These are phyloP conservation scores for Polyergus mexicanus DNA, from an alignment of 1,140 invertebrate genomes.

Conservation along the genomic window DNA sequence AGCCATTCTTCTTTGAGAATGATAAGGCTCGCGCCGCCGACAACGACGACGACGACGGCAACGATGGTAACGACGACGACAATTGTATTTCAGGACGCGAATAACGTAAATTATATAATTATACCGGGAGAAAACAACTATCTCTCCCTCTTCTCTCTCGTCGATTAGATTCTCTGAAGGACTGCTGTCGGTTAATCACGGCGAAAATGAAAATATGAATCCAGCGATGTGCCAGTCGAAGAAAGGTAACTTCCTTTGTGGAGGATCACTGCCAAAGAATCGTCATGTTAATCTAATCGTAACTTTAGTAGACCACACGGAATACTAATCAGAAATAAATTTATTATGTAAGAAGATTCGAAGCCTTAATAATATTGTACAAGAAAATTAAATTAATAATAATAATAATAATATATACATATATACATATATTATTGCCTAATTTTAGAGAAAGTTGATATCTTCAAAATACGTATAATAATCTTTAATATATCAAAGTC, in stretches of 20 bases:
- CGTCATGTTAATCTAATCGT: slow-evolving; percentile 30
- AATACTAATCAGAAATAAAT: not conserved
- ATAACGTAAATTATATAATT: slow-evolving; percentile 75
- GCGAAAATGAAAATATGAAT: slow-evolving; percentile 56
- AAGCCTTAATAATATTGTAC: not conserved
- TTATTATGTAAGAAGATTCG: not conserved
- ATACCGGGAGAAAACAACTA: slow-evolving; percentile 46
- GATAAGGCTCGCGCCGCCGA: slow-evolving; percentile 71
- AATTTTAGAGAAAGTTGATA: not conserved
- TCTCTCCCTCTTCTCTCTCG: slow-evolving; percentile 59
- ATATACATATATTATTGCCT: not conserved
- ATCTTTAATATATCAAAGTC: not conserved
- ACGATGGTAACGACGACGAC: slow-evolving; percentile 8
- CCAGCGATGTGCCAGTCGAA: slow-evolving; percentile 10
- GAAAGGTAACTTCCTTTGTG: slow-evolving; percentile 11
- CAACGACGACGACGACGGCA: slow-evolving; percentile 24
- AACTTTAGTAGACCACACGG: not conserved
- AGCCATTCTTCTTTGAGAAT: slow-evolving; percentile 76
- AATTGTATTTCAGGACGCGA: slow-evolving; percentile 71
- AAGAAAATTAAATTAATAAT: not conserved
- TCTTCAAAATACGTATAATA: not conserved
- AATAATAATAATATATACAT: too few species aligned
- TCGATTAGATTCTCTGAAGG: slow-evolving; percentile 43
- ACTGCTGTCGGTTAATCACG: slow-evolving; percentile 19
- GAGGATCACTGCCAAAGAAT: slow-evolving; percentile 47